These are phyloP conservation scores for Acyrthosiphon pisum DNA, from an alignment of 1,140 invertebrate species.

Conservation along the genomic window DNA sequence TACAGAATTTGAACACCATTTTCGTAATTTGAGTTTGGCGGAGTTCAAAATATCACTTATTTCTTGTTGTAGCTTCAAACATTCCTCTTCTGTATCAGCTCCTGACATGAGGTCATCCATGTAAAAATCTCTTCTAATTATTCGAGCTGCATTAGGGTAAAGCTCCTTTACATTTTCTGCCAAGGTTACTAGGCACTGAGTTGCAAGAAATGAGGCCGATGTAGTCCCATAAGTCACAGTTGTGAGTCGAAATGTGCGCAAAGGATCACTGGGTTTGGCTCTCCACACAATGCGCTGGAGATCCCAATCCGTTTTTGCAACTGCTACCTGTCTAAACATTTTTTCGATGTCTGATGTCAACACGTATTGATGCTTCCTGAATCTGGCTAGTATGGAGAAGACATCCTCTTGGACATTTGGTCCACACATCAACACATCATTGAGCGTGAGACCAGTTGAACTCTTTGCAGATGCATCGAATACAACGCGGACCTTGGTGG, in stretches of 20 bases:
- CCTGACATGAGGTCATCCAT: no score
- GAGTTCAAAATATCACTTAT: not conserved
- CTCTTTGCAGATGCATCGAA: slow-evolving; percentile 62
- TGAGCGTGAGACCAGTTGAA: slow-evolving; percentile 60
- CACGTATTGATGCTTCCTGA: slow-evolving; percentile 61
- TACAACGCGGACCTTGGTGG: slow-evolving; percentile 60
- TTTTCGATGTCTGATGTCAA: slow-evolving; percentile 61
- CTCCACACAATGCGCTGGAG: not conserved
- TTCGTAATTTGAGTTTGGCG: not conserved
- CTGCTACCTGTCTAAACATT: slow-evolving; percentile 1
- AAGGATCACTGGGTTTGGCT: not conserved
- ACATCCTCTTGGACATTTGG: slow-evolving; percentile 61
- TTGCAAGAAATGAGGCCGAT: not conserved
- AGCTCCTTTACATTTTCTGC: not conserved
- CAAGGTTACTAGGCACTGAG: not conserved
- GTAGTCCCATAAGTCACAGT: slow-evolving; percentile 34
- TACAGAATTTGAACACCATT: not conserved
- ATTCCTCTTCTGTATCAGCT: not conserved
- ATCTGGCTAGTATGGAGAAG: slow-evolving; percentile 61
- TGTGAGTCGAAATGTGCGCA: not conserved
- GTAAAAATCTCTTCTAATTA: no score
- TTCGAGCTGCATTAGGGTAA: no score
- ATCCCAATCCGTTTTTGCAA: not conserved
- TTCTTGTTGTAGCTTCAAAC: not conserved
- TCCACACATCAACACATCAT: slow-evolving; percentile 61